Evolutionary conservation across 2,888 invertebrate genomes (phyloP).

Genomic region (Cantharis rustica): DNA sequence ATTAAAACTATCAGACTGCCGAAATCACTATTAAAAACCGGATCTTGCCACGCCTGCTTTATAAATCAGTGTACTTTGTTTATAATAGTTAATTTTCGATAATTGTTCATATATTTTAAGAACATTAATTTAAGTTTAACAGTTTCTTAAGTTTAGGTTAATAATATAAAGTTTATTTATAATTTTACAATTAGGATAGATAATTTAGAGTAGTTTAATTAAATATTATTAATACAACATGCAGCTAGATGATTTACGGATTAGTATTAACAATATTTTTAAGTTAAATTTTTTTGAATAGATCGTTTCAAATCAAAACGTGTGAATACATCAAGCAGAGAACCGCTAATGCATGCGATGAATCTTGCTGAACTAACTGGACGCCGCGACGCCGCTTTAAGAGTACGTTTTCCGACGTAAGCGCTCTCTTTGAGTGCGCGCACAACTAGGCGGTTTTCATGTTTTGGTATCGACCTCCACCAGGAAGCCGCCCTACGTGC

Average conservation of each 20-base stretch:
- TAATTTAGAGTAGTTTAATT: neutral
- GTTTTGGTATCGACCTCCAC: slow-evolving; percentile 25
- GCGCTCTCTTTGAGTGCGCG: slow-evolving; percentile 22
- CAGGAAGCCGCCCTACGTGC: slow-evolving; percentile 23
- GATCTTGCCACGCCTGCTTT: slow-evolving; percentile 20
- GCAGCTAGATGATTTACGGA: neutral
- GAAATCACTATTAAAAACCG: slow-evolving; percentile 13
- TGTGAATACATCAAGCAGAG: neutral
- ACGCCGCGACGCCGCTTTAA: slow-evolving; percentile 26
- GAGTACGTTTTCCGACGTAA: slow-evolving; percentile 15
- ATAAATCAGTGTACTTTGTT: slow-evolving; percentile 15
- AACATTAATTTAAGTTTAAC: neutral
- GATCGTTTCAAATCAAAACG: neutral
- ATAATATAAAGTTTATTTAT: neutral
- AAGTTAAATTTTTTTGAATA: neutral
- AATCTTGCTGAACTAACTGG: slow-evolving; percentile 21
- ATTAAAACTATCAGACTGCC: neutral
- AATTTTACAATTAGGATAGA: neutral
- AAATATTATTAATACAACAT: neutral
- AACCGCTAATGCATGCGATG: slow-evolving; percentile 1
- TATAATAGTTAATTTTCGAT: slow-evolving; percentile 4
- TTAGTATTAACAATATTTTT: neutral
- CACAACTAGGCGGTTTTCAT: slow-evolving; percentile 23
- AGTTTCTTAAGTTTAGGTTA: neutral
- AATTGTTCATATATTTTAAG: neutral